Percentiles rank a stretch among this genome's conserved stretches.
Evolutionary conservation across 1,140 invertebrate species (phyloP).

Genomic region (Acromyrmex echinatior): DNA sequence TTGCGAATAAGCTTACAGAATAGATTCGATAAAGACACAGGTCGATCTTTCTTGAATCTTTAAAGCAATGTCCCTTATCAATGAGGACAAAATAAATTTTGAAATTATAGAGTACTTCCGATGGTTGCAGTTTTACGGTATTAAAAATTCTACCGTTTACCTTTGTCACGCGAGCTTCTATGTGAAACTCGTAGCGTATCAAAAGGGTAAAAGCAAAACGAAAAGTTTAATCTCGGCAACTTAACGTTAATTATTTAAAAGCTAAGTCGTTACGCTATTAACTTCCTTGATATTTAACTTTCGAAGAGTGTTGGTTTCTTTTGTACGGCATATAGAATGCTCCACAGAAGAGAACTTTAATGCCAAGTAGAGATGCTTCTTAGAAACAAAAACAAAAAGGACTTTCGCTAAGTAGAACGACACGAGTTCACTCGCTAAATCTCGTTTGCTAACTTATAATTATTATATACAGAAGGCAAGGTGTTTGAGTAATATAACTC

Average conservation of each 20-base stretch:
- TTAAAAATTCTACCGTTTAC: neutral
- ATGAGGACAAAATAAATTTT: neutral
- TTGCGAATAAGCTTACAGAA: neutral
- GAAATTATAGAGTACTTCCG: neutral
- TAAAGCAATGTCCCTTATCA: neutral
- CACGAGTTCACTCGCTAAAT: slow-evolving; percentile 23
- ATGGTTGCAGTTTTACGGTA: neutral
- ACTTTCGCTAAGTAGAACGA: slow-evolving; percentile 18
- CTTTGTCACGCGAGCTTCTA: neutral
- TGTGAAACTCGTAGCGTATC: too few relatives aligned
- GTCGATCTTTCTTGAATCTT: slow-evolving; percentile 8
- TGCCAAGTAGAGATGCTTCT: slow-evolving; percentile 53
- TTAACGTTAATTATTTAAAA: slow-evolving; percentile 39
- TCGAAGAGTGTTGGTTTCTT: neutral
- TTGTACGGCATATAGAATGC: neutral
- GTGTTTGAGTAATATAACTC: slow-evolving; percentile 11
- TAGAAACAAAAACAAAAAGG: slow-evolving; percentile 35
- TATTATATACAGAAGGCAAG: slow-evolving; percentile 15
- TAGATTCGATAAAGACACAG: slow-evolving; percentile 10
- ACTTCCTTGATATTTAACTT: slow-evolving; percentile 7
- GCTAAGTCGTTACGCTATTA: slow-evolving; percentile 20
- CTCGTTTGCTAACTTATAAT: neutral
- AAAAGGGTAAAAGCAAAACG: neutral
- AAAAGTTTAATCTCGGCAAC: neutral
- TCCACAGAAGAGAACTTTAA: slow-evolving; percentile 43